Conservation (phyloP, 2,113 vertebrate genomes). For the Scortum barcoo region DNA sequence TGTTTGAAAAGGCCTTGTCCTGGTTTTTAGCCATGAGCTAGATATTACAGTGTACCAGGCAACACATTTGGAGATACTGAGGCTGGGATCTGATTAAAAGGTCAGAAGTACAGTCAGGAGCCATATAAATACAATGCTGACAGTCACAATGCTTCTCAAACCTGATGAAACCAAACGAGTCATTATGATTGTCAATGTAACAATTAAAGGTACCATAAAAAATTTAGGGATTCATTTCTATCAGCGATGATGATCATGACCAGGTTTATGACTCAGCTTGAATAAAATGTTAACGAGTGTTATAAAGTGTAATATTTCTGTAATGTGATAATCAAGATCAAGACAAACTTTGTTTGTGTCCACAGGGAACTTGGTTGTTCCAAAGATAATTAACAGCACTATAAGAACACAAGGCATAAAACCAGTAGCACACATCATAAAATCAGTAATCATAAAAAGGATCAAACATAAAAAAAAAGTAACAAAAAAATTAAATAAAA, state of each 20-base stretch:
- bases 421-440: neutral
- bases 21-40: neutral
- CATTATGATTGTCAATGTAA: no score
- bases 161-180: no score
- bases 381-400: neutral
- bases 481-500: neutral
- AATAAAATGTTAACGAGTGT: no score
- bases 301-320: neutral
- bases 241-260: neutral
- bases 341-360: neutral
- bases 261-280: neutral
- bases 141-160: no score
- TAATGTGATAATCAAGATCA: neutral
- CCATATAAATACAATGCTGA: no score
- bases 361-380: neutral
- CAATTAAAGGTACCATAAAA: neutral
- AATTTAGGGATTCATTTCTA: neutral
- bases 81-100: neutral
- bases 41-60: neutral
- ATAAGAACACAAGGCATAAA: neutral
- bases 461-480: neutral
- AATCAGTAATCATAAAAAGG: neutral
- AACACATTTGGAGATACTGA: no score
- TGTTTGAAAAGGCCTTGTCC: neutral
- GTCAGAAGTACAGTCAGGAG: neutral